A percentile compares a stretch with the other conserved stretches of the same genome.
These are phyloP conservation scores for Dasypolia templi DNA, from an alignment of 2,888 invertebrate species.

Conservation along the genomic window DNA sequence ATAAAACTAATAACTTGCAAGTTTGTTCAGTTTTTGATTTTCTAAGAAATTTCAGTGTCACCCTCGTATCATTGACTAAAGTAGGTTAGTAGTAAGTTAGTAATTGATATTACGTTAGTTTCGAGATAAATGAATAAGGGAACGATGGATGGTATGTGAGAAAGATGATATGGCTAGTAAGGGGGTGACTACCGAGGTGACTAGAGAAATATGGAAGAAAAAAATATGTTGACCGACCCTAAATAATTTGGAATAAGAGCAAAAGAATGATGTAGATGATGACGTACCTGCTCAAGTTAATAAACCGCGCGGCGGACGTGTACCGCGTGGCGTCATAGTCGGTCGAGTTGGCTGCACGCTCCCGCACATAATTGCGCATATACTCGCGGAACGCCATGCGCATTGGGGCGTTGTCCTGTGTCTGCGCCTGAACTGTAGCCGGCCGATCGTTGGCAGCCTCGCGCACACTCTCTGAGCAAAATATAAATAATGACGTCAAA, in stretches of 20 bases:
- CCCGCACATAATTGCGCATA: constrained; percentile 74
- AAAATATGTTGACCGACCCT: background rate
- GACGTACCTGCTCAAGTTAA: constrained; percentile 67
- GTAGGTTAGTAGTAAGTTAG: no score
- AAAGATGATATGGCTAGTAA: background rate
- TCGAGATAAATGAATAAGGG: background rate
- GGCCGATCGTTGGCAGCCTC: constrained; percentile 68
- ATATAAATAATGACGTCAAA: background rate
- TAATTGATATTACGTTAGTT: background rate
- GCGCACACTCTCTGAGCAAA: constrained; percentile 73
- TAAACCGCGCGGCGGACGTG: constrained; percentile 75
- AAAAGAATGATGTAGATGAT: background rate
- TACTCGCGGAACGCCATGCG: constrained; percentile 79
- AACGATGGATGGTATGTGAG: background rate
- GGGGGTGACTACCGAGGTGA: background rate
- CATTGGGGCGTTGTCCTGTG: constrained; percentile 65
- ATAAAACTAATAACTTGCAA: no score
- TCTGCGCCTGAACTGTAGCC: constrained; percentile 29
- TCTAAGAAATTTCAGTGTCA: no score
- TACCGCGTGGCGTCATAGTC: constrained; percentile 77
- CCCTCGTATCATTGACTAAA: no score
- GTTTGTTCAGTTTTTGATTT: no score
- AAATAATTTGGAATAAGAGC: background rate
- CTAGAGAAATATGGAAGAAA: background rate
- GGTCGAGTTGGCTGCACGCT: constrained; percentile 72